These are phyloP conservation scores for Zaprionus obscuricornis DNA, from an alignment of 2,888 invertebrate species.

Conservation along the genomic window DNA sequence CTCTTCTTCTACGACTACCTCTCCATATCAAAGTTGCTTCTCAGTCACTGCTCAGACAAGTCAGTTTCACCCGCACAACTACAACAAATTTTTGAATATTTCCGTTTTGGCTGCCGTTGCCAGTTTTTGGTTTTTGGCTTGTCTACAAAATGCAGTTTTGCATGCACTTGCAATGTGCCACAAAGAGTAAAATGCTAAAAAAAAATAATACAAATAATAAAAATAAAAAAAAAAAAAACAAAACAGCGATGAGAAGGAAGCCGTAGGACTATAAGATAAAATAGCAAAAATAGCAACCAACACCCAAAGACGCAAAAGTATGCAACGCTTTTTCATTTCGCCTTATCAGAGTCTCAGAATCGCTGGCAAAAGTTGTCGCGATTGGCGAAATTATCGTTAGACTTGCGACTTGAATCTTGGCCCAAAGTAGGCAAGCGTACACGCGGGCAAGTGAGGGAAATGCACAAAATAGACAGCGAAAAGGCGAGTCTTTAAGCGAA, in stretches of 20 bases:
- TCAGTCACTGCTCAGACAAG: neutral
- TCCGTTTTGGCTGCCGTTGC: constrained; percentile 68
- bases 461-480: neutral
- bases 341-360: constrained; percentile 65
- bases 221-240: constrained; percentile 7
- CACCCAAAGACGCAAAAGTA: constrained; percentile 9
- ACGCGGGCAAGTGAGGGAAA: too few relatives aligned
- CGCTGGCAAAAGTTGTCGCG: constrained; percentile 47
- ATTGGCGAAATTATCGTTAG: constrained; percentile 44
- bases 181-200: constrained; percentile 20
- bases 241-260: neutral
- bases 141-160: constrained; percentile 75
- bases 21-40: constrained; percentile 4
- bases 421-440: constrained; percentile 1
- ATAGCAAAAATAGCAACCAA: constrained; percentile 13
- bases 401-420: constrained; percentile 38
- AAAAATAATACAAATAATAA: constrained; percentile 8
- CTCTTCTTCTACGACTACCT: neutral
- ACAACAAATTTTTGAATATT: constrained; percentile 73
- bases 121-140: constrained; percentile 57
- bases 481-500: neutral
- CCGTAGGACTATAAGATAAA: constrained; percentile 29
- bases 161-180: constrained; percentile 60
- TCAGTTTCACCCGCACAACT: constrained; percentile 18
- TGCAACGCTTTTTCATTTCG: constrained; percentile 20